phyloP scores from a whole-genome alignment of 2,797 vertebrate species.

The Remorina albescens region DNA sequence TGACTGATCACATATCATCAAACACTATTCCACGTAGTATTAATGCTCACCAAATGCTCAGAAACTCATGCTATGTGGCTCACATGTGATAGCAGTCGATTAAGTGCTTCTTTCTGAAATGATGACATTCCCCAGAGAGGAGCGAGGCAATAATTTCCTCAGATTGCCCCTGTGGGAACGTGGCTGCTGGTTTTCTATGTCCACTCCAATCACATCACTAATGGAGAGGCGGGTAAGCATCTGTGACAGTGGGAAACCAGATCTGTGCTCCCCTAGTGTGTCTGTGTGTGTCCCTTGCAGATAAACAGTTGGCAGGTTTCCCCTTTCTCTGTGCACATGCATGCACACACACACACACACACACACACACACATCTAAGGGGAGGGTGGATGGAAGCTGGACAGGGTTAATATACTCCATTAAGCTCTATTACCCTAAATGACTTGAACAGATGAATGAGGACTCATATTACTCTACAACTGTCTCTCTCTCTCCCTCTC shows the following conservation, averaged over 20 bases:
- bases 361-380: slow-evolving; percentile 32
- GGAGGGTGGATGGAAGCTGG: slow-evolving; percentile 69
- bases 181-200: slow-evolving; percentile 80
- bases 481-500: slow-evolving; percentile 43
- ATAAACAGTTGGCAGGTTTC: slow-evolving; percentile 83
- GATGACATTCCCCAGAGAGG: slow-evolving; percentile 66
- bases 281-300: slow-evolving; percentile 62
- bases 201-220: slow-evolving; percentile 83
- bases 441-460: slow-evolving; percentile 80
- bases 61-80: slow-evolving; percentile 39
- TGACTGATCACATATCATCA: slow-evolving; percentile 64
- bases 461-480: slow-evolving; percentile 71
- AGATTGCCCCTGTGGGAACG: slow-evolving; percentile 79
- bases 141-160: slow-evolving; percentile 75
- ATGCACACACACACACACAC: slow-evolving; percentile 33
- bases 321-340: slow-evolving; percentile 56
- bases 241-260: slow-evolving; percentile 83
- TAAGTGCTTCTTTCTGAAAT: slow-evolving; percentile 73
- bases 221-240: slow-evolving; percentile 83
- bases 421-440: slow-evolving; percentile 87
- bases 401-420: slow-evolving; percentile 86
- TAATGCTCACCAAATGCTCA: slow-evolving; percentile 62
- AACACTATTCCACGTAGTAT: slow-evolving; percentile 54
- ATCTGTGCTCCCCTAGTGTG: slow-evolving; percentile 64
- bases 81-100: slow-evolving; percentile 72